phyloP scores from a whole-genome alignment of 2,888 invertebrate genomes.

The Idaea aversata region DNA sequence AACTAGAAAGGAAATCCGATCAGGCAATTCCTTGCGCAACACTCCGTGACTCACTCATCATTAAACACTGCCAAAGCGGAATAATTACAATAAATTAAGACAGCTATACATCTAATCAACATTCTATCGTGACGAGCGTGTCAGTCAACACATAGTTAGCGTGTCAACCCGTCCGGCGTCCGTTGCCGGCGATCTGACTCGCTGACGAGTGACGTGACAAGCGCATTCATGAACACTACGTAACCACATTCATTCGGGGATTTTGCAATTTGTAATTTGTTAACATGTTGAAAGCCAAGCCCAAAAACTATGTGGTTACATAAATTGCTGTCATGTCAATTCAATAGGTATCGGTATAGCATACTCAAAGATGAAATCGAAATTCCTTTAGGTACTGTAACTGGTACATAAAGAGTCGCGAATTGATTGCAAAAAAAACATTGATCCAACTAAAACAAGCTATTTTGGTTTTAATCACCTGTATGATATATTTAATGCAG shows the following conservation, averaged over 20 bases:
- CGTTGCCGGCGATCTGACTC: slow-evolving; percentile 9
- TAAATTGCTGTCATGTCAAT: too few relatives aligned
- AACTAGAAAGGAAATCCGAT: too few relatives aligned
- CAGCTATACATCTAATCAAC: background rate
- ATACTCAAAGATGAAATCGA: too few relatives aligned
- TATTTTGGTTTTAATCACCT: too few relatives aligned
- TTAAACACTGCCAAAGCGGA: background rate
- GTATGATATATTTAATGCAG: too few relatives aligned
- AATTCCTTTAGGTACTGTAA: too few relatives aligned
- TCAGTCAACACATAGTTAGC: background rate
- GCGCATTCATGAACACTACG: background rate
- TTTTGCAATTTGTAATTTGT: background rate
- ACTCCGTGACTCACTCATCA: background rate
- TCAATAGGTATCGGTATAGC: too few relatives aligned
- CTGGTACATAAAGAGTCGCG: too few relatives aligned
- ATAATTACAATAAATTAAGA: background rate
- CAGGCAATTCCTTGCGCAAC: background rate
- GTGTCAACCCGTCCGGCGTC: background rate
- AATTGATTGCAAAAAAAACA: too few relatives aligned
- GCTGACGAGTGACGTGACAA: slow-evolving; percentile 10
- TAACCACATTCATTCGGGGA: background rate
- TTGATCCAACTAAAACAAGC: too few relatives aligned
- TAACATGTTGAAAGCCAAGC: background rate
- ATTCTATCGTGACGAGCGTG: background rate
- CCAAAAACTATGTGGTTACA: too few relatives aligned